A percentile compares a stretch with the other conserved stretches of the same genome.
Evolutionary conservation across 1,140 invertebrate genomes (phyloP).

Genomic region (Drosophila parabipectinata): DNA sequence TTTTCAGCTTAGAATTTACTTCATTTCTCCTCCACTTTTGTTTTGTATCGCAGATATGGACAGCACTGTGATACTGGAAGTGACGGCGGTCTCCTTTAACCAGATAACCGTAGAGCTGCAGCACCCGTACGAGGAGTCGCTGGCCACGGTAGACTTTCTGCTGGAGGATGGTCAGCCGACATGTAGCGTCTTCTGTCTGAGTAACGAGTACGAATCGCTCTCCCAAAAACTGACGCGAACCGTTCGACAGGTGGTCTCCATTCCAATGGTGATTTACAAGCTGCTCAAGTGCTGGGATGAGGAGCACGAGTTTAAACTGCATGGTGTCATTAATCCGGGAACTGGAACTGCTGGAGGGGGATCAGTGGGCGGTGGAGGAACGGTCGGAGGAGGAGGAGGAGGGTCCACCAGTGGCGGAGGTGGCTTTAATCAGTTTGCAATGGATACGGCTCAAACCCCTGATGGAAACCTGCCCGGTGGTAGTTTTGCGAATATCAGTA

Average conservation of each 20-base stretch:
- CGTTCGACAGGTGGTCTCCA: conserved; percentile 95
- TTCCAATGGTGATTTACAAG: conserved; percentile 92
- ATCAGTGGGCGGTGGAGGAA: conserved; percentile 42
- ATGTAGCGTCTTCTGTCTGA: conserved; percentile 87
- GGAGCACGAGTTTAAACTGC: conserved; percentile 85
- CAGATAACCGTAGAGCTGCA: conserved; percentile 96
- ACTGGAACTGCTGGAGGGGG: conserved; percentile 82
- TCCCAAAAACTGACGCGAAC: conserved; percentile 92
- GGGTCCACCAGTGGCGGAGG: conserved; percentile 11
- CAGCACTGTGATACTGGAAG: conserved; percentile 94
- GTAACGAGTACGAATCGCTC: conserved; percentile 85
- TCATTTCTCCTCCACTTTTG: not conserved
- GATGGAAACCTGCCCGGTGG: conserved; percentile 39
- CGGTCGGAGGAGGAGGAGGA: conserved; percentile 22
- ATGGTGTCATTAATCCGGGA: conserved; percentile 81
- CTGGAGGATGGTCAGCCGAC: conserved; percentile 91
- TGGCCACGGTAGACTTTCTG: conserved; percentile 96
- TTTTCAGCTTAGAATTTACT: not conserved
- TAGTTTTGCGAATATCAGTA: conserved; percentile 53
- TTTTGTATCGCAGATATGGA: conserved; percentile 87
- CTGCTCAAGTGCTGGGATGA: conserved; percentile 88
- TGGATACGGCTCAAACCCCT: conserved; percentile 37
- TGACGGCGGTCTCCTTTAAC: conserved; percentile 94
- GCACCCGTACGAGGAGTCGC: conserved; percentile 95
- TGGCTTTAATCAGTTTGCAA: conserved; percentile 56